A percentile compares a stretch with the other conserved stretches of the same genome.
These are phyloP conservation scores for Andrena hattorfiana DNA, from an alignment of 2,888 invertebrate species.

Conservation along the genomic window DNA sequence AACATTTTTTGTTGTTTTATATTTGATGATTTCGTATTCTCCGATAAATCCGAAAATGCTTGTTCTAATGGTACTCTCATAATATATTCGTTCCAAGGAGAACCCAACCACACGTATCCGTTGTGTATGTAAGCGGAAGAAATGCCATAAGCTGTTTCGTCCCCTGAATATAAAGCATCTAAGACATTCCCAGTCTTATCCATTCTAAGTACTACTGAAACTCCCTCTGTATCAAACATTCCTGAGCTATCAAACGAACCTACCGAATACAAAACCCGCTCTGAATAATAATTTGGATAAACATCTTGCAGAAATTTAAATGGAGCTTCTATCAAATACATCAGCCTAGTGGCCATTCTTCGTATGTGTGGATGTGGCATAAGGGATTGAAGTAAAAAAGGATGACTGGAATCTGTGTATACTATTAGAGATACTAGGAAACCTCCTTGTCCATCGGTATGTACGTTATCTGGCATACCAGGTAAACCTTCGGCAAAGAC, in stretches of 20 bases:
- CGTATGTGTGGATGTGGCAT: slow-evolving; percentile 88
- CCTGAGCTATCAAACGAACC: slow-evolving; percentile 74
- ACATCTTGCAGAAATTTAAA: slow-evolving; percentile 88
- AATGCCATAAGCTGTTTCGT: slow-evolving; percentile 86
- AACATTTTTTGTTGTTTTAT: slow-evolving; percentile 49
- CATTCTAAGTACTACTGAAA: slow-evolving; percentile 85
- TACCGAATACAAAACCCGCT: slow-evolving; percentile 87
- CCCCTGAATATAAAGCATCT: slow-evolving; percentile 89
- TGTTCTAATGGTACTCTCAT: slow-evolving; percentile 88
- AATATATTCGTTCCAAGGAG: slow-evolving; percentile 89
- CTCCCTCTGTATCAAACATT: not conserved
- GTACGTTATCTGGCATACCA: slow-evolving; percentile 89
- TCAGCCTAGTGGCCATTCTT: slow-evolving; percentile 88
- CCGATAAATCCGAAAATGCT: slow-evolving; percentile 74
- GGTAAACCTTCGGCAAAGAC: slow-evolving; percentile 93
- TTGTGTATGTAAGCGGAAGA: slow-evolving; percentile 90
- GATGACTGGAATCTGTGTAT: slow-evolving; percentile 86
- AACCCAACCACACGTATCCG: slow-evolving; percentile 89
- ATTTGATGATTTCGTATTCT: slow-evolving; percentile 43
- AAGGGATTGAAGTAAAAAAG: slow-evolving; percentile 86
- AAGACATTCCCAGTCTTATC: slow-evolving; percentile 91
- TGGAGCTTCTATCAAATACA: slow-evolving; percentile 88
- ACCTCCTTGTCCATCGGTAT: slow-evolving; percentile 88
- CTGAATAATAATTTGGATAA: slow-evolving; percentile 89
- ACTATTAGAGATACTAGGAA: slow-evolving; percentile 88